Conservation (phyloP, 1,140 invertebrate species). For the Planococcus citri region DNA sequence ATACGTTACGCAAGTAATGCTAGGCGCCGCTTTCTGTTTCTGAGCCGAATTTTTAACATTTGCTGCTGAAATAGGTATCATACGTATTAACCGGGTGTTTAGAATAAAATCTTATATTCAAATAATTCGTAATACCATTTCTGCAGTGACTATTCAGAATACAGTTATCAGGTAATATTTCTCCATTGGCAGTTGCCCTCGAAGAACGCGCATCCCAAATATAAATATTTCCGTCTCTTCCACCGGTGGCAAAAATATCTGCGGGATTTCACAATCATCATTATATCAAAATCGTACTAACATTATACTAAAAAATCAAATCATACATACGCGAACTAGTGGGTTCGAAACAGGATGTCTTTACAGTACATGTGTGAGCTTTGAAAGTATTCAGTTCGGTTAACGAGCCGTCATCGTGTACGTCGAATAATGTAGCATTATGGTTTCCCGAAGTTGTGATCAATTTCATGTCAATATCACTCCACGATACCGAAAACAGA, state of each 20-base stretch:
- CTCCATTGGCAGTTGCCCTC: neutral
- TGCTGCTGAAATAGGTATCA: neutral
- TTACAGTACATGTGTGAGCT: neutral
- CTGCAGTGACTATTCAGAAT: neutral
- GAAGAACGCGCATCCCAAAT: neutral
- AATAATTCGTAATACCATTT: neutral
- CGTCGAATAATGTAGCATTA: neutral
- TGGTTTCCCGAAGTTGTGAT: neutral
- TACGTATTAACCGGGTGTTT: neutral
- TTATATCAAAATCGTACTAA: neutral
- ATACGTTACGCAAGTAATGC: neutral
- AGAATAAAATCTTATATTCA: too few relatives aligned
- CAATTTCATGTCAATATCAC: neutral
- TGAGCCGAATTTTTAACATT: neutral
- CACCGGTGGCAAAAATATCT: slow-evolving; percentile 6
- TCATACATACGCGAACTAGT: neutral
- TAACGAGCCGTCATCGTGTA: neutral
- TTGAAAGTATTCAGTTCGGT: neutral
- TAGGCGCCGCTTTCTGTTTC: neutral
- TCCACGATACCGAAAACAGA: neutral
- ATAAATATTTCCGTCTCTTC: neutral
- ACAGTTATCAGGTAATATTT: neutral
- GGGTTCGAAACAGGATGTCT: neutral
- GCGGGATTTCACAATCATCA: neutral
- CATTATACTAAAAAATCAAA: neutral